These are phyloP conservation scores for Lepidocyrtinus sp. DNA, from an alignment of 2,888 invertebrate genomes.

Conservation along the genomic window DNA sequence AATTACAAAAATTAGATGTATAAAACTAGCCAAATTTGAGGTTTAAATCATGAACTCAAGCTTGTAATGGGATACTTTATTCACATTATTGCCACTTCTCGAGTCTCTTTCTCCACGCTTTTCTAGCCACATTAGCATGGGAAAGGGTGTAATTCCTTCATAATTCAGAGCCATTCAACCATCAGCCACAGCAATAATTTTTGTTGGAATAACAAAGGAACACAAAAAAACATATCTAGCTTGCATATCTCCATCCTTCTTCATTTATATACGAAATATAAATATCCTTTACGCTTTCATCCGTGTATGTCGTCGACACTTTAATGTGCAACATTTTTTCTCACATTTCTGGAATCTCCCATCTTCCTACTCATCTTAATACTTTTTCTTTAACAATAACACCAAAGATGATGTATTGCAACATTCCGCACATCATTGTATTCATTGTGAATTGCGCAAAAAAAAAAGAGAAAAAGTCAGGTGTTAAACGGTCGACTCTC, in stretches of 20 bases:
- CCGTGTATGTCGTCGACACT: constrained; percentile 40
- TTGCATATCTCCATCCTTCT: background rate
- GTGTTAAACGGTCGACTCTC: constrained; percentile 26
- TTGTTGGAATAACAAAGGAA: constrained; percentile 45
- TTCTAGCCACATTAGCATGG: constrained; percentile 41
- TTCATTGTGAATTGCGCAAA: constrained; percentile 17
- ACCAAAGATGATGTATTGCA: constrained; percentile 26
- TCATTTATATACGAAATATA: background rate
- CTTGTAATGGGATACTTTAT: too few relatives aligned
- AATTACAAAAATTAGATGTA: too few relatives aligned
- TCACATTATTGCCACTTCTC: too few relatives aligned
- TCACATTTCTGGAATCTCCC: constrained; percentile 49
- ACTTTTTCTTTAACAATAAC: background rate
- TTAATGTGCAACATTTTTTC: constrained; percentile 38
- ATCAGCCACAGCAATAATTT: constrained; percentile 17
- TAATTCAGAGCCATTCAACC: constrained; percentile 17
- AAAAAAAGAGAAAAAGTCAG: constrained; percentile 18
- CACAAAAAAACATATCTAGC: too few relatives aligned
- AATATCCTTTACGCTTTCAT: background rate
- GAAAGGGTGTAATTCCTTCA: constrained; percentile 34
- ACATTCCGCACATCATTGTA: background rate
- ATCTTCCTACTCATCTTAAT: background rate
- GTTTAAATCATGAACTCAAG: too few relatives aligned
- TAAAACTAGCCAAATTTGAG: too few relatives aligned
- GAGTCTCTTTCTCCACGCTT: constrained; percentile 20